Evolutionary conservation across 2,113 vertebrate genomes (phyloP).

Genomic region (Cynocephalus volans): DNA sequence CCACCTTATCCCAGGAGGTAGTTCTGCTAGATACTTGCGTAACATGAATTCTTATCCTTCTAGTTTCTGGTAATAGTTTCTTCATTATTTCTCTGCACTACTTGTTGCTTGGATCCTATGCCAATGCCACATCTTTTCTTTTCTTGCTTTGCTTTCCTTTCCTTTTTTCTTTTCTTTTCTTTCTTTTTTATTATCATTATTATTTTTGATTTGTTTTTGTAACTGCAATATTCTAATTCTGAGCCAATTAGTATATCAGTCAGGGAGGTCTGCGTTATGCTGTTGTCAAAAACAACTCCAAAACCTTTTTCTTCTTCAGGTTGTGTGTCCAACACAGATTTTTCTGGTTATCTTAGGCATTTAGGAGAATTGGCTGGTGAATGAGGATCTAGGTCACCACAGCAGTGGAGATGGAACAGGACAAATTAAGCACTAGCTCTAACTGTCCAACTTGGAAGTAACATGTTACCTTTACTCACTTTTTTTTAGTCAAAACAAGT

Average conservation of each 20-base stretch:
- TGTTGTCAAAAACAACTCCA: background rate
- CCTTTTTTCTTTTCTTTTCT: too few species aligned
- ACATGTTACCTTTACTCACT: background rate
- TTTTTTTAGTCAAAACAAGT: background rate
- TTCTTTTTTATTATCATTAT: too few species aligned
- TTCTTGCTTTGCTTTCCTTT: too few species aligned
- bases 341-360: background rate
- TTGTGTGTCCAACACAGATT: background rate
- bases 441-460: background rate
- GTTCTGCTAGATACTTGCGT: background rate
- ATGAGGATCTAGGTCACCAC: too few species aligned
- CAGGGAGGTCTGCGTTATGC: background rate
- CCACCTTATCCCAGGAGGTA: background rate
- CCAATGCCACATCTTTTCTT: background rate
- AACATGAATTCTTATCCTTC: background rate
- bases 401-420: background rate
- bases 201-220: background rate
- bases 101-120: background rate
- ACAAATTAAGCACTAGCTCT: background rate
- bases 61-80: background rate
- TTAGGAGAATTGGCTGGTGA: too few species aligned
- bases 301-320: background rate
- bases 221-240: background rate
- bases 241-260: background rate
- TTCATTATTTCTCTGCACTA: background rate